A percentile compares a stretch with the other conserved stretches of the same genome.
Evolutionary conservation across 2,113 vertebrate species (phyloP).

Genomic region (Addax nasomaculatus): DNA sequence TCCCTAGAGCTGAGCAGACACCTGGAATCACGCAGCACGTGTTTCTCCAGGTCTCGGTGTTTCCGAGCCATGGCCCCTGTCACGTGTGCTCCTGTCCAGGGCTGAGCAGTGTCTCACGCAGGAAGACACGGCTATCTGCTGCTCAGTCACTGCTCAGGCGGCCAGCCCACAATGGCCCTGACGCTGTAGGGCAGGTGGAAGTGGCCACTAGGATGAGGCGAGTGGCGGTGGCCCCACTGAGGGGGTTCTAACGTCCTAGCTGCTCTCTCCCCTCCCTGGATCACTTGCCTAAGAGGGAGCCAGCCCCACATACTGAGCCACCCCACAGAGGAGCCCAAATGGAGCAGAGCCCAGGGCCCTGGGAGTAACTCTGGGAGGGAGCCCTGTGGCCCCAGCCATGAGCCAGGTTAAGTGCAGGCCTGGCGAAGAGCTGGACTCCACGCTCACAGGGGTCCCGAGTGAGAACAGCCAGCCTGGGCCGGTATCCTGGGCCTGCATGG

Average conservation of each 20-base stretch:
- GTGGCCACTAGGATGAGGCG: neutral
- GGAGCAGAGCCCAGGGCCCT: neutral
- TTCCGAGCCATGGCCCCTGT: neutral
- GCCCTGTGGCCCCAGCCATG: neutral
- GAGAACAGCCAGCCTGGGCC: accelerated
- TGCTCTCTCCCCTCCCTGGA: neutral
- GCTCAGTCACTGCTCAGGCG: neutral
- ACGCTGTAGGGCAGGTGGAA: accelerated
- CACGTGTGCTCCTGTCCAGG: neutral
- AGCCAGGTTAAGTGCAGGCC: neutral
- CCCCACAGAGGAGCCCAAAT: neutral
- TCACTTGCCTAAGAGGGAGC: neutral
- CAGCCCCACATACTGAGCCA: neutral
- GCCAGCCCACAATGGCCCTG: neutral
- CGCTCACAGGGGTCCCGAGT: neutral
- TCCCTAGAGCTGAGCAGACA: neutral
- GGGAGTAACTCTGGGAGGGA: neutral
- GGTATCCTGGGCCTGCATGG: neutral
- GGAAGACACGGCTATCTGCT: too few relatives aligned
- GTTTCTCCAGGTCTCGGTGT: neutral
- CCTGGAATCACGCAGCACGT: neutral
- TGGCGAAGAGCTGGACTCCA: neutral
- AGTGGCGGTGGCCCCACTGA: neutral
- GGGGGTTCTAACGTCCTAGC: neutral
- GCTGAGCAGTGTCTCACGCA: neutral